Conservation (phyloP, 2,888 invertebrate genomes). For the Prosapia bicincta region DNA sequence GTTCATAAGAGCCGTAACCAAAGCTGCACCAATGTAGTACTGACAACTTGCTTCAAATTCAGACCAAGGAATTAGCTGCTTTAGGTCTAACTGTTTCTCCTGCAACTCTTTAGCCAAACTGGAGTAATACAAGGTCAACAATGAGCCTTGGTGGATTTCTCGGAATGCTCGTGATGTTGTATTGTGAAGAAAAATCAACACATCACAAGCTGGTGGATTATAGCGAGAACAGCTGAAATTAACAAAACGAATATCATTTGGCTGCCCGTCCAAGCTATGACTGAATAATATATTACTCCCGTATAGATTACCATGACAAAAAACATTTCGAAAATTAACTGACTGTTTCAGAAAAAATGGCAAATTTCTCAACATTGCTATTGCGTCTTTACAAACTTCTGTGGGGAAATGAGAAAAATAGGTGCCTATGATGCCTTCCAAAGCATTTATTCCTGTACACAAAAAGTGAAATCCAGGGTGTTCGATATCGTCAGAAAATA, state of each 20-base stretch:
- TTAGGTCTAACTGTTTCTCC: slow-evolving; percentile 1
- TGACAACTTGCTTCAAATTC: slow-evolving; percentile 18
- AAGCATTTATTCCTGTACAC: slow-evolving; percentile 22
- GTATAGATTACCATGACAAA: slow-evolving; percentile 14
- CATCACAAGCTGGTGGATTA: slow-evolving; percentile 17
- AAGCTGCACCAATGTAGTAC: slow-evolving; percentile 9
- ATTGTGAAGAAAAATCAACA: slow-evolving; percentile 9
- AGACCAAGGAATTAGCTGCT: slow-evolving; percentile 9
- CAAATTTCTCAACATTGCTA: slow-evolving; percentile 9
- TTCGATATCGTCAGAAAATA: slow-evolving; percentile 21
- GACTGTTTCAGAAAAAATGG: slow-evolving; percentile 23
- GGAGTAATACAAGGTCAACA: slow-evolving; percentile 19
- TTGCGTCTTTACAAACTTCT: slow-evolving; percentile 8
- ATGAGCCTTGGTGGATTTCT: slow-evolving; percentile 18
- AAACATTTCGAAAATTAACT: slow-evolving; percentile 13
- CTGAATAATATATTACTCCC: slow-evolving; percentile 8
- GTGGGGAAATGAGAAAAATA: slow-evolving; percentile 15
- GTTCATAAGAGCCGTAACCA: slow-evolving; percentile 5
- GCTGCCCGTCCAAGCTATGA: slow-evolving; percentile 6
- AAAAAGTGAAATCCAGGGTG: slow-evolving; percentile 20
- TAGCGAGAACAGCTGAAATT: slow-evolving; percentile 19
- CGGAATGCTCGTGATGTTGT: slow-evolving; percentile 19
- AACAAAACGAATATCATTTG: slow-evolving; percentile 13
- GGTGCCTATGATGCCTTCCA: slow-evolving; percentile 7
- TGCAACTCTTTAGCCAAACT: slow-evolving; percentile 18